Evolutionary conservation across 2,888 invertebrate genomes (phyloP), one percentile per base, ranked within the genome.

Genomic region (Hyposoter dolosus): DNA sequence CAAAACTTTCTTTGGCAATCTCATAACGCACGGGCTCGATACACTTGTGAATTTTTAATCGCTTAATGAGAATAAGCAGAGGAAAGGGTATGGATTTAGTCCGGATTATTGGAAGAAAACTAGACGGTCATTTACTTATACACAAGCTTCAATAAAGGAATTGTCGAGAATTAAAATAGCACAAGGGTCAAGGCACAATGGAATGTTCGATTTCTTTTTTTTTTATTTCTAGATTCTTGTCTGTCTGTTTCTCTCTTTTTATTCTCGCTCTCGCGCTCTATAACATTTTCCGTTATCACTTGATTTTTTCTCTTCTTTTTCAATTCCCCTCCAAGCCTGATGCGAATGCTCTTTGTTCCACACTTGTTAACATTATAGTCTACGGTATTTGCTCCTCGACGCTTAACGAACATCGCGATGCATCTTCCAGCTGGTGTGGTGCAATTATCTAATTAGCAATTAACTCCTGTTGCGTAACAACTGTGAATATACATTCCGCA

Each of bases 391-490:
- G 63, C 65, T 45, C 43, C 40, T 35, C 12, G 19, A 71, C 17
- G 23, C n/a, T n/a, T 66, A 80, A 50, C 71, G 32, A 40, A 72
- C 65, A 23, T 23, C 65, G 28, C n/a, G 45, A 19, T 65, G 56
- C 47, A 35, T 60, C 60, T 75, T 65, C 12, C 79, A 60, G 32
- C 45, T 74, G 35, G 45, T 23, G 28, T 60, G 66, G 23, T 35
- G 53, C 71, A 71, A 45, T 81, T 81, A 81, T 81, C 80, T 76
- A 81, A 84, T 84, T 81, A 84, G 65, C 80, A 84, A 80, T 84
- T 80, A 53, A 7, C 71, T 76, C 65, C 35, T 7, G 12, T 76
- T 63, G 63, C 53, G 53, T 47, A 81, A 71, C 43, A 32, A 71
- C 43, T 35, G 3, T n/a, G n/a, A 76, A 80, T 35, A 47, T 17